A percentile compares a stretch with the other conserved stretches of the same genome.
Evolutionary conservation across 1,140 invertebrate genomes (phyloP).

Genomic region (Limonius californicus): DNA sequence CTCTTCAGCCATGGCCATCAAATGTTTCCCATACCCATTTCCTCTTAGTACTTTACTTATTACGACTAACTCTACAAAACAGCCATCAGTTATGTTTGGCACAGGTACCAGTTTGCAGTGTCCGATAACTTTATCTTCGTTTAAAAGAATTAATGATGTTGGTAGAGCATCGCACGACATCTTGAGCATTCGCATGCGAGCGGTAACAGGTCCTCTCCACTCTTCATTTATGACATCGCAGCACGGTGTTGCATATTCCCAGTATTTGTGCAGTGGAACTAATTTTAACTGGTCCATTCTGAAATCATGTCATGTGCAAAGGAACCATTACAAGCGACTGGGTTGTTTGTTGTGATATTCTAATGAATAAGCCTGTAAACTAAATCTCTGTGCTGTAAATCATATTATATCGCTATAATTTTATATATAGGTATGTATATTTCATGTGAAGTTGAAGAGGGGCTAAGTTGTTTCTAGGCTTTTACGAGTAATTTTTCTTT

Average conservation of each 20-base stretch:
- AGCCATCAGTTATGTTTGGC: slow-evolving; percentile 59
- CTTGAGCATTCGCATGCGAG: slow-evolving; percentile 65
- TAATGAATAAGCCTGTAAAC: too few species aligned
- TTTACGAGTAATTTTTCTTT: too few species aligned
- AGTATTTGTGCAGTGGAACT: slow-evolving; percentile 63
- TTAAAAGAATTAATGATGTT: slow-evolving; percentile 64
- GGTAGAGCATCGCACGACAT: slow-evolving; percentile 68
- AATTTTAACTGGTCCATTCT: slow-evolving; percentile 47
- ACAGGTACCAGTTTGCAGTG: slow-evolving; percentile 71
- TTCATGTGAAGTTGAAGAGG: too few species aligned
- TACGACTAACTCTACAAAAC: slow-evolving; percentile 74
- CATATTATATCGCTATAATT: too few species aligned
- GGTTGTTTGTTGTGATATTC: too few species aligned
- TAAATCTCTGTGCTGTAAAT: too few species aligned
- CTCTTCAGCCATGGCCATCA: slow-evolving; percentile 66
- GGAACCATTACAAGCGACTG: too few species aligned
- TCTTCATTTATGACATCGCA: slow-evolving; percentile 73
- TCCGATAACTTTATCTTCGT: slow-evolving; percentile 60
- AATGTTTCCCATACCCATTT: slow-evolving; percentile 67
- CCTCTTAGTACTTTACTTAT: slow-evolving; percentile 63
- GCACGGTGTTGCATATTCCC: slow-evolving; percentile 62
- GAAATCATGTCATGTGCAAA: too few species aligned
- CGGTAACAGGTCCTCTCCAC: slow-evolving; percentile 73
- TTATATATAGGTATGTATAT: too few species aligned
- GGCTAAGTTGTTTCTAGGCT: too few species aligned